Conservation (phyloP, 2,888 invertebrate genomes). For the Hydrotaea diabolus region DNA sequence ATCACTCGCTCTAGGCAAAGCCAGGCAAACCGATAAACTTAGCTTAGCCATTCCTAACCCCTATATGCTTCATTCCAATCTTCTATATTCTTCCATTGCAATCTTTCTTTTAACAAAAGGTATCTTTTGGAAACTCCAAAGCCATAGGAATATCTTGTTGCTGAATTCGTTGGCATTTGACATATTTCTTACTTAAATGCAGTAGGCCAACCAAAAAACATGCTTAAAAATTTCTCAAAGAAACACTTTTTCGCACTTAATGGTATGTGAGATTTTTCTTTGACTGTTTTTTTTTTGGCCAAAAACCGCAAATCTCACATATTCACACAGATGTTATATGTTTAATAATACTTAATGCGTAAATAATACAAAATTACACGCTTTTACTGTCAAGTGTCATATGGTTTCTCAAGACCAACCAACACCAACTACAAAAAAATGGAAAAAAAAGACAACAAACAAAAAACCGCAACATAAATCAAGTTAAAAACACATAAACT, state of each 20-base stretch:
- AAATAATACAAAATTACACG: slow-evolving; percentile 63
- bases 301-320: slow-evolving; percentile 41
- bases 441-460: slow-evolving; percentile 28
- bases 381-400: slow-evolving; percentile 67
- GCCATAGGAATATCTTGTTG: no score
- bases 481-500: slow-evolving; percentile 33
- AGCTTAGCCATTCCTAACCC: no score
- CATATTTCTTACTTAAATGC: no score
- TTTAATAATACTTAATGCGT: slow-evolving; percentile 57
- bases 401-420: slow-evolving; percentile 45
- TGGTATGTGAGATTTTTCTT: background rate
- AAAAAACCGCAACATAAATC: slow-evolving; percentile 13
- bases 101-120: no score
- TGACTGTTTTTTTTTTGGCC: background rate
- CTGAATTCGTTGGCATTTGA: no score
- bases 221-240: no score
- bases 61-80: no score
- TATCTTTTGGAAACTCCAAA: no score
- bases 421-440: slow-evolving; percentile 12
- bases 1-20: no score
- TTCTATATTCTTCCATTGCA: no score
- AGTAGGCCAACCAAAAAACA: no score
- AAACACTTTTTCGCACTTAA: background rate
- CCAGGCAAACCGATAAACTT: no score
- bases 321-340: slow-evolving; percentile 52